phyloP scores from a whole-genome alignment of 2,113 vertebrate genomes.

The Atractosteus spatula region DNA sequence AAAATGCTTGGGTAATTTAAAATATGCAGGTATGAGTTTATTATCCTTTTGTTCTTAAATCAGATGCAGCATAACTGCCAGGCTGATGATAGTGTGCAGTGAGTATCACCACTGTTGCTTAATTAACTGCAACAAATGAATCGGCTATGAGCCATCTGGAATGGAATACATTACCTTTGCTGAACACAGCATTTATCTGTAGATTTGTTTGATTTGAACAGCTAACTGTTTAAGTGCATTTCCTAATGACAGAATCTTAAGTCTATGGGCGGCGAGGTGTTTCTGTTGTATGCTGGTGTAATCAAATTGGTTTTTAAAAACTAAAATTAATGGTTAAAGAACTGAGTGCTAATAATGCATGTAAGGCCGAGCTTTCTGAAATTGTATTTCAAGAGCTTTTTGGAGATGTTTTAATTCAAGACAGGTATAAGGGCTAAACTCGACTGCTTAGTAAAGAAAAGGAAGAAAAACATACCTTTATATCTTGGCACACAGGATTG shows the following conservation, averaged over 20 bases:
- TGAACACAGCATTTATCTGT: conserved; percentile 8
- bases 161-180: conserved; percentile 26
- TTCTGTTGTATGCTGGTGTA: background rate
- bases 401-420: too few species aligned
- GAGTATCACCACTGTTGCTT: conserved; percentile 46
- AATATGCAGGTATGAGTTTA: background rate
- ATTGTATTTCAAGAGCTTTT: too few species aligned
- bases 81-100: conserved; percentile 13
- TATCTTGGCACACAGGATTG: too few species aligned
- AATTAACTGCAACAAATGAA: conserved; percentile 62
- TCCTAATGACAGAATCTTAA: background rate
- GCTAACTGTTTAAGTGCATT: too few species aligned
- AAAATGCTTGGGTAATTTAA: background rate
- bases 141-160: conserved; percentile 59
- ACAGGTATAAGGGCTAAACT: too few species aligned
- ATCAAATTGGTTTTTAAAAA: background rate
- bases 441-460: too few species aligned
- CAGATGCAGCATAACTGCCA: background rate
- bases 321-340: background rate
- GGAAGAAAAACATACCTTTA: too few species aligned
- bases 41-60: background rate
- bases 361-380: too few species aligned
- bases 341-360: background rate
- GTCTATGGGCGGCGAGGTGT: background rate
- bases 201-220: background rate